phyloP scores from a whole-genome alignment of 2,797 vertebrate species.

The Antrozous pallidus region DNA sequence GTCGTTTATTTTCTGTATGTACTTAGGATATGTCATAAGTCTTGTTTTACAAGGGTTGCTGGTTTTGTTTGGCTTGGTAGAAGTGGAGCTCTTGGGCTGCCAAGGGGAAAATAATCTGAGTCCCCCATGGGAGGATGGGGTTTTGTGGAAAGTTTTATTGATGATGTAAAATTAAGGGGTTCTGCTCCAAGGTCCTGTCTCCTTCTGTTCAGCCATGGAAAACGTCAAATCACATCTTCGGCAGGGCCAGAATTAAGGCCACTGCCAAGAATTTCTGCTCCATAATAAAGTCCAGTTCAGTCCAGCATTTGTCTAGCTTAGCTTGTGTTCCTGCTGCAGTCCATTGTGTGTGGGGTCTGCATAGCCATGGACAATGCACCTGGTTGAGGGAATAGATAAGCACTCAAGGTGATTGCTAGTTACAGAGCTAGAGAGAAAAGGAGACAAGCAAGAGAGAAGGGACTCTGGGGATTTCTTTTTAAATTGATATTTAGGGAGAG shows the following conservation, averaged over 20 bases:
- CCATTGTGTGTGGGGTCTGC: background rate
- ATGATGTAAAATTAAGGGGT: background rate
- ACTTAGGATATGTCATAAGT: background rate
- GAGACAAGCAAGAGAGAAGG: background rate
- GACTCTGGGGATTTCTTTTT: background rate
- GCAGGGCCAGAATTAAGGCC: background rate
- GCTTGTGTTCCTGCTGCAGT: background rate
- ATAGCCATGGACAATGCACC: background rate
- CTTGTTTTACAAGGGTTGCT: conserved; percentile 11
- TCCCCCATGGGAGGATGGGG: background rate
- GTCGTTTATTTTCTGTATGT: background rate
- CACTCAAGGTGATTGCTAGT: background rate
- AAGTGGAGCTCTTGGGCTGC: background rate
- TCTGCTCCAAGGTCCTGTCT: background rate
- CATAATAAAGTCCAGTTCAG: background rate
- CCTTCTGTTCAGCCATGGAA: background rate
- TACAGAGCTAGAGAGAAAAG: background rate
- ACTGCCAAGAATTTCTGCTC: background rate
- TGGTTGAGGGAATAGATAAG: background rate
- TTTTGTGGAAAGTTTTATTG: background rate
- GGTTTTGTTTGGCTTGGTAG: background rate
- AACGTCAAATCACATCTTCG: background rate
- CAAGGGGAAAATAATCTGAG: background rate
- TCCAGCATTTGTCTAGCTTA: background rate
- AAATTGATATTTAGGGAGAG: background rate